A percentile compares a stretch with the other conserved stretches of the same genome.
Evolutionary conservation across 2,113 vertebrate genomes (phyloP).

Genomic region (Azemiops feae): DNA sequence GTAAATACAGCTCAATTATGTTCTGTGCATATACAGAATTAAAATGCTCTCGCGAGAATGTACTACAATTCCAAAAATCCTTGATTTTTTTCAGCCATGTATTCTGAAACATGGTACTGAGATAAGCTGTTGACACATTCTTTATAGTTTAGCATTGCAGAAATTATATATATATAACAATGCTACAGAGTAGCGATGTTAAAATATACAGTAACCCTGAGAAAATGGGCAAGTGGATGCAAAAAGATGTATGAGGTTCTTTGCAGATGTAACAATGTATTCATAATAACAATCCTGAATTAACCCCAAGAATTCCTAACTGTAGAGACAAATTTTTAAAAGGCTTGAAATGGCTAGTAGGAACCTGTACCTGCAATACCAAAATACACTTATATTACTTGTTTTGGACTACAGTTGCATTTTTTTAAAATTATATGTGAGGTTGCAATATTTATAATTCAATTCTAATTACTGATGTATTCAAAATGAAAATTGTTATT

Average conservation of each 20-base stretch:
- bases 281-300: background rate
- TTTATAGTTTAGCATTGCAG: background rate
- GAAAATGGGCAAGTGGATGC: background rate
- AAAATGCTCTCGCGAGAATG: background rate
- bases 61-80: background rate
- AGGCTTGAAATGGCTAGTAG: conserved; percentile 18
- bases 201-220: conserved; percentile 11
- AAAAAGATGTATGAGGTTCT: background rate
- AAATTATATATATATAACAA: background rate
- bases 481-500: conserved; percentile 54
- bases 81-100: background rate
- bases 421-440: conserved; percentile 62
- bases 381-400: conserved; percentile 36
- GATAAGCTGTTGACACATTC: background rate
- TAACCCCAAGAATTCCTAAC: conserved; percentile 8
- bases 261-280: background rate
- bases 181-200: background rate
- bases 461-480: conserved; percentile 36
- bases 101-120: background rate
- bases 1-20: background rate
- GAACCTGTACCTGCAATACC: conserved; percentile 45
- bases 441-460: conserved; percentile 65
- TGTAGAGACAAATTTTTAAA: conserved; percentile 38
- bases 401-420: conserved; percentile 44
- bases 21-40: background rate